Conservation (phyloP, 2,797 vertebrate genomes). For the Bucorvus abyssinicus region DNA sequence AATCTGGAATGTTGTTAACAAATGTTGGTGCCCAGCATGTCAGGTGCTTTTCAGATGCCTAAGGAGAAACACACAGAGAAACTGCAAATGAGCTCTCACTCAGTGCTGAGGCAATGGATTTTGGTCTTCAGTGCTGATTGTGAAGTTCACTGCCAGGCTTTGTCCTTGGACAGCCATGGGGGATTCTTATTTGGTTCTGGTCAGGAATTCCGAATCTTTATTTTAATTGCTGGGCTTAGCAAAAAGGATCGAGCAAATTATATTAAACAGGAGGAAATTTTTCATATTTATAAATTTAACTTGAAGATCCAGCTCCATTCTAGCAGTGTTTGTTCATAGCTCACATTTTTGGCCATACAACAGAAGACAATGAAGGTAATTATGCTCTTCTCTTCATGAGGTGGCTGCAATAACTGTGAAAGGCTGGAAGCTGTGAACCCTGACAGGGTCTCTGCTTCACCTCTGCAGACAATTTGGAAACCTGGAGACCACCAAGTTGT, state of each 20-base stretch:
- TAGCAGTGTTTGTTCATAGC: neutral
- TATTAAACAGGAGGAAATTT: neutral
- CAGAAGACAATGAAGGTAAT: neutral
- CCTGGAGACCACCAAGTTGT: neutral
- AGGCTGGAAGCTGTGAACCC: neutral
- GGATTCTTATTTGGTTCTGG: neutral
- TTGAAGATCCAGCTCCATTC: neutral
- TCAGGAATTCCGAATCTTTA: neutral
- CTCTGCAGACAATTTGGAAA: neutral
- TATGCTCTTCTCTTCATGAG: neutral
- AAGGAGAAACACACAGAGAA: neutral
- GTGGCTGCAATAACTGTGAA: neutral
- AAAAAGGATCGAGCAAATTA: neutral
- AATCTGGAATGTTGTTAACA: neutral
- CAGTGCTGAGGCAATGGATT: neutral
- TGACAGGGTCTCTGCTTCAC: neutral
- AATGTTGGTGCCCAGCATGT: neutral
- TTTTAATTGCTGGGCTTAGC: neutral
- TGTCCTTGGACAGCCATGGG: neutral
- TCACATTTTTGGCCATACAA: neutral
- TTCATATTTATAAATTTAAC: neutral
- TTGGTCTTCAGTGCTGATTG: neutral
- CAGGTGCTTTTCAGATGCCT: accelerated
- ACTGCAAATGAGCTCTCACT: neutral
- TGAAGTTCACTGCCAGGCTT: neutral